Base-by-base conservation (phyloP, 1,140 invertebrate species). In the Drosophila willistoni region DNA sequence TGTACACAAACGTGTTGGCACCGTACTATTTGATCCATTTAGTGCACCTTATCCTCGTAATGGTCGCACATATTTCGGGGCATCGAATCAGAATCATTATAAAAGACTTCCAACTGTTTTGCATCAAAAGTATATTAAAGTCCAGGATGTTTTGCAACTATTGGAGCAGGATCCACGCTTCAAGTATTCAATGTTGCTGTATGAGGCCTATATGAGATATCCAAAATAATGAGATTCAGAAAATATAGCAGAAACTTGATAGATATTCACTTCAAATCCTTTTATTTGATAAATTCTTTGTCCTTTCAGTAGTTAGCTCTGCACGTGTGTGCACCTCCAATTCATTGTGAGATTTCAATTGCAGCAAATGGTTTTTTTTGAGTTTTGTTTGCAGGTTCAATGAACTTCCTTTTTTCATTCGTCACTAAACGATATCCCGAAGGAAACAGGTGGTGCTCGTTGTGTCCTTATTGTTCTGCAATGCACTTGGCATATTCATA, bases 391-490 rank as follows among this genome's bases (percentile, higher is more conserved):
- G 1, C 17, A 51, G 72, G 84, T 87, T 89, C 84, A 81, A 75
- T 89, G 84, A 87, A 87, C 84, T 87, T 87, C 83, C 83, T 85
- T 70, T 69, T 25, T 4, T 4, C 3, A 25, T 25, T 25, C 22
- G 22, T 25, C 22, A 25, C 22, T 25, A 25, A 25, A 25, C 68
- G 73, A 89, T 89, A 89, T 77, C 85, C 73, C 84, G 44, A 89
- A 87, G 84, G 84, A 87, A 87, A 87, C 84, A 87, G 84, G 84
- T 87, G 84, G 83, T 87, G 44, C 44, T 51, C 17, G 73, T 17
- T 42, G 41, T 73, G 70, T 87, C 84, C 85, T 81, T 87, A 51
- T 87, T 59, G 77, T 89, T 71, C 51, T 67, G 12, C 17, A 44
- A 7, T 77, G 83, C 82, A 83, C 79, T 83, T 71, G 73, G 81